Conservation (phyloP, 2,888 invertebrate genomes). For the Oscheius sp. region DNA sequence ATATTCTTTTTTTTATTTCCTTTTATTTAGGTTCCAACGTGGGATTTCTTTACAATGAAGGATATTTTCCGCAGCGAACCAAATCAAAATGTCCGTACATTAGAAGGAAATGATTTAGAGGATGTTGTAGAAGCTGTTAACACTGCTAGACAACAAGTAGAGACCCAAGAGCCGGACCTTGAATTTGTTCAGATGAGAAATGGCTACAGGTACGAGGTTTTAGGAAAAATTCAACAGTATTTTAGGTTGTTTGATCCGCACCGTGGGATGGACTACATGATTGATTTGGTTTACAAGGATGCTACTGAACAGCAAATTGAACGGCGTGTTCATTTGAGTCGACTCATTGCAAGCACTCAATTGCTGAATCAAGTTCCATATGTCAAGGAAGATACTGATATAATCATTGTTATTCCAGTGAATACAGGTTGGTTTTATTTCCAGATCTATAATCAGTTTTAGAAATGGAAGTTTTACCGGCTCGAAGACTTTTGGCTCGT, state of each 20-base stretch:
- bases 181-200: slow-evolving; percentile 63
- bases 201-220: slow-evolving; percentile 53
- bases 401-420: slow-evolving; percentile 82
- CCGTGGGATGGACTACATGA: slow-evolving; percentile 84
- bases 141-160: slow-evolving; percentile 44
- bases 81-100: slow-evolving; percentile 78
- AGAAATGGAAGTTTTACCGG: slow-evolving; percentile 72
- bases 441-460: not conserved
- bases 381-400: slow-evolving; percentile 89
- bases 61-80: slow-evolving; percentile 85
- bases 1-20: not conserved
- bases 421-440: slow-evolving; percentile 37
- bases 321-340: slow-evolving; percentile 80
- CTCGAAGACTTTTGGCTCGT: slow-evolving; percentile 79
- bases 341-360: slow-evolving; percentile 86
- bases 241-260: slow-evolving; percentile 80
- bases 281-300: slow-evolving; percentile 75
- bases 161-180: slow-evolving; percentile 46
- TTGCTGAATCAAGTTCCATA: slow-evolving; percentile 85
- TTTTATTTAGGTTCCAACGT: slow-evolving; percentile 82
- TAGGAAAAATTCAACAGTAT: not conserved
- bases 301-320: slow-evolving; percentile 34
- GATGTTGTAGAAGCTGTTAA: slow-evolving; percentile 78
- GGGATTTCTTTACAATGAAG: slow-evolving; percentile 86
- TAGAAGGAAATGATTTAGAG: slow-evolving; percentile 73